phyloP scores from a whole-genome alignment of 2,797 vertebrate genomes.

The Capromys pilorides region DNA sequence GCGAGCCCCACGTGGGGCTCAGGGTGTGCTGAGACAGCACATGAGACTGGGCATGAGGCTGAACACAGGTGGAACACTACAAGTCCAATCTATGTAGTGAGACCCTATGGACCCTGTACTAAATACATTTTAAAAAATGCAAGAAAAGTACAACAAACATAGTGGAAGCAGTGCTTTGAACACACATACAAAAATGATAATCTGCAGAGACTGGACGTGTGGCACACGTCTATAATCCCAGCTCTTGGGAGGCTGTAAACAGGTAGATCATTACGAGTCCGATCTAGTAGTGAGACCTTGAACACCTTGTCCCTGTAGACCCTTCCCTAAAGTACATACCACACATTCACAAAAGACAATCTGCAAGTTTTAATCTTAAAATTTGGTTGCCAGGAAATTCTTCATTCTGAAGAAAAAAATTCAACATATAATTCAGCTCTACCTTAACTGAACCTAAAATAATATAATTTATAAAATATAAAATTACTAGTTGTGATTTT shows the following conservation, averaged over 20 bases:
- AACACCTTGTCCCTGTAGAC: too few species aligned
- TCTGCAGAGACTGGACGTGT: not conserved
- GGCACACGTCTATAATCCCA: too few species aligned
- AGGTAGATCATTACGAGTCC: too few species aligned
- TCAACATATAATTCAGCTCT: conserved; percentile 4
- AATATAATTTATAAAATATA: not conserved
- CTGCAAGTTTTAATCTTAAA: conserved; percentile 29
- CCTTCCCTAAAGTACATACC: too few species aligned
- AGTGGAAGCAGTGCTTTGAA: not conserved
- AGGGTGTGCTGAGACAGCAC: too few species aligned
- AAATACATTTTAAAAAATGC: not conserved
- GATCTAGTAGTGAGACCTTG: too few species aligned
- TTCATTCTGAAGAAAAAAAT: conserved; percentile 17
- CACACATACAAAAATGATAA: not conserved
- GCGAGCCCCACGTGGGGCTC: too few species aligned
- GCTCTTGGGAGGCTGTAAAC: too few species aligned
- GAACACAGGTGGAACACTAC: too few species aligned
- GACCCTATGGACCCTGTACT: too few species aligned
- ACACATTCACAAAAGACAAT: not conserved
- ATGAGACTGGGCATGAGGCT: too few species aligned
- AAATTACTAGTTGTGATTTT: not conserved
- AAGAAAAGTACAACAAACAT: not conserved
- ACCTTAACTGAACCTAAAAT: conserved; percentile 14
- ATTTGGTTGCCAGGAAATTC: conserved; percentile 5
- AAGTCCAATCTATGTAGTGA: too few species aligned